Percentiles rank a stretch among this genome's conserved stretches.
These are phyloP conservation scores for Gambusia yucatana DNA, from an alignment of 2,797 vertebrate species.

Conservation along the genomic window DNA sequence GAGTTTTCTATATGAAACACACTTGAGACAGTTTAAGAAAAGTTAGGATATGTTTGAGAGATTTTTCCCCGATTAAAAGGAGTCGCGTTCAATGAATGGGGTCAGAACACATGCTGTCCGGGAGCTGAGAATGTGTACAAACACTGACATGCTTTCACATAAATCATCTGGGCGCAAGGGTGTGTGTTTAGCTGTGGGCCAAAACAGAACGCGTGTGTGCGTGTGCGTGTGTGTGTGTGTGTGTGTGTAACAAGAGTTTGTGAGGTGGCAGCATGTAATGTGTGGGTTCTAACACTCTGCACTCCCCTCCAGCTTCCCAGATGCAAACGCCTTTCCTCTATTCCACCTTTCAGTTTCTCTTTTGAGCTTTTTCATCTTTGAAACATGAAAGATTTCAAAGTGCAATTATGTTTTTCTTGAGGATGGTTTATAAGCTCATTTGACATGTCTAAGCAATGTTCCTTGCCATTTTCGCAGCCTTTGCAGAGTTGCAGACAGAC, in stretches of 20 bases:
- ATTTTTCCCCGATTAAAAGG: constrained; percentile 47
- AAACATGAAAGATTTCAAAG: constrained; percentile 18
- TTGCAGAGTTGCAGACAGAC: constrained; percentile 96
- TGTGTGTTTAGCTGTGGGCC: constrained; percentile 67
- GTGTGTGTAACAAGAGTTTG: constrained; percentile 12
- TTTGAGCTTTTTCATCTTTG: background rate
- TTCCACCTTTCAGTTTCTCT: constrained; percentile 11
- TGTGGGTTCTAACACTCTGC: constrained; percentile 58
- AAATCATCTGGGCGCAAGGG: constrained; percentile 65
- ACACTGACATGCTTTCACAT: constrained; percentile 65
- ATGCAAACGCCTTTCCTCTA: constrained; percentile 36
- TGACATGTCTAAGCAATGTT: constrained; percentile 1
- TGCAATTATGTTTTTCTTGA: background rate
- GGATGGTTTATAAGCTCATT: background rate
- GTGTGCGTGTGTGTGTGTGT: constrained; percentile 10
- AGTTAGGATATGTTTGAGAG: constrained; percentile 27
- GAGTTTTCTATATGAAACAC: constrained; percentile 29
- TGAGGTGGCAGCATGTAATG: constrained; percentile 40
- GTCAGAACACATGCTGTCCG: constrained; percentile 51
- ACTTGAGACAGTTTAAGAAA: constrained; percentile 16
- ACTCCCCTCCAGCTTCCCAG: constrained; percentile 53
- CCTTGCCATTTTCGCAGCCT: constrained; percentile 78
- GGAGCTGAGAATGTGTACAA: constrained; percentile 63
- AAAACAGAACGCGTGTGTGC: constrained; percentile 23
- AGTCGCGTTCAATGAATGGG: constrained; percentile 47